These are phyloP conservation scores for Zaprionus lineosus DNA, from an alignment of 2,888 invertebrate genomes.

Conservation along the genomic window DNA sequence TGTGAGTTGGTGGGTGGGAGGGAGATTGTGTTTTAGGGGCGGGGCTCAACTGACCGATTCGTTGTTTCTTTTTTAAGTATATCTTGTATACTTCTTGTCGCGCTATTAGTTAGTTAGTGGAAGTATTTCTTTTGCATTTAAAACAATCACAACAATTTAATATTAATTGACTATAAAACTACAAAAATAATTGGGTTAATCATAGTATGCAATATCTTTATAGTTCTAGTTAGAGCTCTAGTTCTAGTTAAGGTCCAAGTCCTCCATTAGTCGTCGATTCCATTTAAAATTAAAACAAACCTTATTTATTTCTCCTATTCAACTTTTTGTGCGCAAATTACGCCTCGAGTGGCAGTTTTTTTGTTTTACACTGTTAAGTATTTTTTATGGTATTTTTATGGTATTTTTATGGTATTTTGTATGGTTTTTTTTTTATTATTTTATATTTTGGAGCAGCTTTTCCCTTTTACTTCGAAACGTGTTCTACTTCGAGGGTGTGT, in stretches of 20 bases:
- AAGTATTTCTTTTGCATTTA: conserved; percentile 76
- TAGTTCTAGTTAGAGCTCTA: conserved; percentile 39
- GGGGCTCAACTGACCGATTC: conserved; percentile 41
- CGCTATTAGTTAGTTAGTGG: conserved; percentile 66
- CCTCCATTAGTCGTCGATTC: conserved; percentile 82
- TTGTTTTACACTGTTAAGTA: conserved; percentile 16
- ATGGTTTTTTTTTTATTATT: conserved; percentile 3
- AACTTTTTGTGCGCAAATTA: conserved; percentile 67
- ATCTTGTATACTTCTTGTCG: conserved; percentile 45
- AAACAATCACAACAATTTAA: conserved; percentile 81
- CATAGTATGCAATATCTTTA: conserved; percentile 53
- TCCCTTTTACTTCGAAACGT: conserved; percentile 1
- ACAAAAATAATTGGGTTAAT: conserved; percentile 76
- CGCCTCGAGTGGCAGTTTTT: conserved; percentile 68
- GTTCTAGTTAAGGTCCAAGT: conserved; percentile 65
- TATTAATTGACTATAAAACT: conserved; percentile 78
- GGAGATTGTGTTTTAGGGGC: not conserved
- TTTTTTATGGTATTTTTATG: not conserved
- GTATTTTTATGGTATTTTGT: conserved; percentile 24
- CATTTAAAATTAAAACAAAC: conserved; percentile 70
- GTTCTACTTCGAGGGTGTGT: conserved; percentile 10
- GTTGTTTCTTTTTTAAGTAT: conserved; percentile 62
- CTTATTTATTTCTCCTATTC: conserved; percentile 62
- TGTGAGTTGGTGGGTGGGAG: too few relatives aligned
- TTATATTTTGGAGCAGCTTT: conserved; percentile 20